Percentiles rank a stretch among this genome's conserved stretches.
phyloP scores from a whole-genome alignment of 2,888 invertebrate species.

The Mongoloraphidia duomilia region DNA sequence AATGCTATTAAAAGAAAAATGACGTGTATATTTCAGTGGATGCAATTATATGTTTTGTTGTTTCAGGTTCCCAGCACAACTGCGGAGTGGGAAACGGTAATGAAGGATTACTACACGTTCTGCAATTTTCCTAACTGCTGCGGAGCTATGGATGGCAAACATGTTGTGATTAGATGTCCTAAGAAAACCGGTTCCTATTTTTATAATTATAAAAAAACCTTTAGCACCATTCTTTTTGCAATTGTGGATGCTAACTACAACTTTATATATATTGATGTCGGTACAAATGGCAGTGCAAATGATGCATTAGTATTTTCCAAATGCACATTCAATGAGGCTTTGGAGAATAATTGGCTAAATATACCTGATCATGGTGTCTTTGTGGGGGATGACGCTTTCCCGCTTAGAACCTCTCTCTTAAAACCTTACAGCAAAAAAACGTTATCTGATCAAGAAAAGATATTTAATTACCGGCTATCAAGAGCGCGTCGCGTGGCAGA shows the following conservation, averaged over 20 bases:
- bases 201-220: slow-evolving; percentile 13
- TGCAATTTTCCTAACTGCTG: slow-evolving; percentile 12
- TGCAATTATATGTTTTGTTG: no score
- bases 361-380: slow-evolving; percentile 9
- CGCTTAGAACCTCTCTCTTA: slow-evolving; percentile 10
- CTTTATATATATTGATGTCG: slow-evolving; percentile 11
- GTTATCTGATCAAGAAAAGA: slow-evolving; percentile 10
- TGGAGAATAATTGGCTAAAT: slow-evolving; percentile 12
- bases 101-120: slow-evolving; percentile 10
- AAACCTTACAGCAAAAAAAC: slow-evolving; percentile 11
- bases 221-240: slow-evolving; percentile 13
- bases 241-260: slow-evolving; percentile 11
- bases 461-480: slow-evolving; percentile 17
- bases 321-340: slow-evolving; percentile 11
- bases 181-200: slow-evolving; percentile 11
- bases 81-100: slow-evolving; percentile 3
- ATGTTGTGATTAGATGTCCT: slow-evolving; percentile 12
- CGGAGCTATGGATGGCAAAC: slow-evolving; percentile 14
- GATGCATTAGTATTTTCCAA: slow-evolving; percentile 13
- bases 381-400: slow-evolving; percentile 15
- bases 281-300: slow-evolving; percentile 12
- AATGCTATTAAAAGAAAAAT: no score
- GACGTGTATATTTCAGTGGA: no score
- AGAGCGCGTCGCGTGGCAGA: slow-evolving; percentile 13
- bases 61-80: no score